Percentiles rank a stretch among this genome's conserved stretches.
These are phyloP conservation scores for Malurus splendens DNA, from an alignment of 2,797 vertebrate species.

Conservation along the genomic window DNA sequence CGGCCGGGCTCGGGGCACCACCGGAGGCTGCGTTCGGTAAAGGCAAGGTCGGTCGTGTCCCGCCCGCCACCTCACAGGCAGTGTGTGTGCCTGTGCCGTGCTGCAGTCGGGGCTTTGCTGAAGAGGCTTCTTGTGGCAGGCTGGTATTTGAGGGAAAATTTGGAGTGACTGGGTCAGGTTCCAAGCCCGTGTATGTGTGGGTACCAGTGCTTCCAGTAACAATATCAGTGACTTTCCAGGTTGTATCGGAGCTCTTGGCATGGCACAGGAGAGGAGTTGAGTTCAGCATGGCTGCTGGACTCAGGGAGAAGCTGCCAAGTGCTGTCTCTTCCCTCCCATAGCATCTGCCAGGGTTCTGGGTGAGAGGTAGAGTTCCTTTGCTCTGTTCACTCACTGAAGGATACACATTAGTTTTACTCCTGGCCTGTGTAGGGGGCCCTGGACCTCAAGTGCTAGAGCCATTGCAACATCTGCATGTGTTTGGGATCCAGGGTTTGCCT, in stretches of 20 bases:
- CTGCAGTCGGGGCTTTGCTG: background rate
- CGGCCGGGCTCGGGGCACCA: rapidly evolving
- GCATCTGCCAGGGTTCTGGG: rapidly evolving
- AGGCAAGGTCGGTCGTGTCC: rapidly evolving
- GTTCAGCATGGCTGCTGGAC: background rate
- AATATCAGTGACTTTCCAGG: rapidly evolving
- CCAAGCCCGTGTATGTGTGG: rapidly evolving
- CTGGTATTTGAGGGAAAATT: background rate
- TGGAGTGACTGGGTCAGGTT: rapidly evolving
- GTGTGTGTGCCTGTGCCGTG: rapidly evolving
- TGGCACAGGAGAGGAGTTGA: rapidly evolving
- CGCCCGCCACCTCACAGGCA: rapidly evolving
- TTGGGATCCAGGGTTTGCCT: background rate
- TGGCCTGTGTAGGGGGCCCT: background rate
- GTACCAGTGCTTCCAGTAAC: background rate
- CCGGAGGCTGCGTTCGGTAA: background rate
- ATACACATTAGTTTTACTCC: rapidly evolving
- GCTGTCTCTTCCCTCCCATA: rapidly evolving
- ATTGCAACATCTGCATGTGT: rapidly evolving
- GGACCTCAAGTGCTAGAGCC: background rate
- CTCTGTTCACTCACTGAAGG: rapidly evolving
- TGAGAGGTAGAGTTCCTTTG: background rate
- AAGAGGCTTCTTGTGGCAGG: background rate
- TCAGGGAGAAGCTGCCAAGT: background rate
- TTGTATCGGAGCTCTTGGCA: rapidly evolving